These are phyloP conservation scores for Chalcis sispes DNA, from an alignment of 2,888 invertebrate genomes.

Conservation along the genomic window DNA sequence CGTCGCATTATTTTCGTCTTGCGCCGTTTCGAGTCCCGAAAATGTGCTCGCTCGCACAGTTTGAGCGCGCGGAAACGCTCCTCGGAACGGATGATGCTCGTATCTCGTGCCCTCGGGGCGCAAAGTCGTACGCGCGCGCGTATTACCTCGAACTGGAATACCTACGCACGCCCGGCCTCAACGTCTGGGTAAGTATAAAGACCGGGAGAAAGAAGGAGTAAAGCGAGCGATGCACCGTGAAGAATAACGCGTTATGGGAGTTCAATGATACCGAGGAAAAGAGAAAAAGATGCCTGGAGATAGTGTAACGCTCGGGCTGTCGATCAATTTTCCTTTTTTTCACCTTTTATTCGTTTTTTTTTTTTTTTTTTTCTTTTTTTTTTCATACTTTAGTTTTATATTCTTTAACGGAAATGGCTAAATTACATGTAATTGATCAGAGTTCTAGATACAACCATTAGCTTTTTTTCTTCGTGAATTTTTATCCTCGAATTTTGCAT, in stretches of 20 bases:
- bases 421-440: too few relatives aligned
- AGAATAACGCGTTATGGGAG: constrained; percentile 26
- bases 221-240: constrained; percentile 33
- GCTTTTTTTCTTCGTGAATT: neutral
- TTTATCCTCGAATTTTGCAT: neutral
- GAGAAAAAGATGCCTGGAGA: neutral
- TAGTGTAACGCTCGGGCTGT: neutral
- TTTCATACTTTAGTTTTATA: too few relatives aligned
- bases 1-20: too few relatives aligned
- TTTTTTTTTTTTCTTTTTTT: neutral
- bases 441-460: neutral
- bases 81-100: neutral
- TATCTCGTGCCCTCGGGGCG: constrained; percentile 18
- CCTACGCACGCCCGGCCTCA: constrained; percentile 9
- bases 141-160: constrained; percentile 39
- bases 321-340: neutral
- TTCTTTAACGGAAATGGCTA: too few relatives aligned
- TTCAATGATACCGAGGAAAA: constrained; percentile 33
- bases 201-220: constrained; percentile 16
- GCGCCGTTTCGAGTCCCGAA: constrained; percentile 1
- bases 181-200: neutral
- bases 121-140: neutral
- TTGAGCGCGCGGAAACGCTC: too few relatives aligned
- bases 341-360: neutral
- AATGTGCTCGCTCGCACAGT: neutral